These are phyloP conservation scores for Hemicrepidius hirtus DNA, from an alignment of 2,888 invertebrate genomes.

Conservation along the genomic window DNA sequence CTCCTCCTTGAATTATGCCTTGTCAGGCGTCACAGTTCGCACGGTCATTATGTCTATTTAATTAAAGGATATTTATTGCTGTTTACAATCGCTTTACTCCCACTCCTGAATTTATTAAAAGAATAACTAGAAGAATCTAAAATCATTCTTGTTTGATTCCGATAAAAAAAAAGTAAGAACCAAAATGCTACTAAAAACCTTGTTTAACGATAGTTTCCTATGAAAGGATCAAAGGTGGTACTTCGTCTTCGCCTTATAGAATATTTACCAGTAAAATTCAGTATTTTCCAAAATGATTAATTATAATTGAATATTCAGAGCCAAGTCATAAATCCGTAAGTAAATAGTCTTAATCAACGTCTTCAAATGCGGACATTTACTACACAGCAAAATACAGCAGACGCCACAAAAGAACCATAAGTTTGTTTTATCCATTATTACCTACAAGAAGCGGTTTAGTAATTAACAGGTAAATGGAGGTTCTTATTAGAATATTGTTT, in stretches of 20 bases:
- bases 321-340: neutral
- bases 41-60: constrained; percentile 20
- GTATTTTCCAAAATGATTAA: constrained; percentile 24
- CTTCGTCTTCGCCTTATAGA: neutral
- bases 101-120: neutral
- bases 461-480: constrained; percentile 7
- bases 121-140: no score
- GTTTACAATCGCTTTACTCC: neutral
- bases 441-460: neutral
- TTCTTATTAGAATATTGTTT: constrained; percentile 14
- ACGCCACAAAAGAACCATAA: neutral
- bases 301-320: neutral
- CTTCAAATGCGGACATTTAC: neutral
- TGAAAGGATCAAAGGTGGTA: neutral
- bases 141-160: no score
- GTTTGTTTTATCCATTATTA: constrained; percentile 6
- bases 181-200: no score
- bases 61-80: constrained; percentile 26
- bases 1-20: constrained; percentile 13
- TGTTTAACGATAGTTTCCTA: no score
- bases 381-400: neutral
- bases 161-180: no score
- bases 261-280: constrained; percentile 13
- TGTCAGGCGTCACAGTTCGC: constrained; percentile 12
- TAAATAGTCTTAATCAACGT: constrained; percentile 21